Evolutionary conservation across 1,140 invertebrate species (phyloP), one percentile per base, ranked within the genome.

Genomic region (Drosophila kikkawai): DNA sequence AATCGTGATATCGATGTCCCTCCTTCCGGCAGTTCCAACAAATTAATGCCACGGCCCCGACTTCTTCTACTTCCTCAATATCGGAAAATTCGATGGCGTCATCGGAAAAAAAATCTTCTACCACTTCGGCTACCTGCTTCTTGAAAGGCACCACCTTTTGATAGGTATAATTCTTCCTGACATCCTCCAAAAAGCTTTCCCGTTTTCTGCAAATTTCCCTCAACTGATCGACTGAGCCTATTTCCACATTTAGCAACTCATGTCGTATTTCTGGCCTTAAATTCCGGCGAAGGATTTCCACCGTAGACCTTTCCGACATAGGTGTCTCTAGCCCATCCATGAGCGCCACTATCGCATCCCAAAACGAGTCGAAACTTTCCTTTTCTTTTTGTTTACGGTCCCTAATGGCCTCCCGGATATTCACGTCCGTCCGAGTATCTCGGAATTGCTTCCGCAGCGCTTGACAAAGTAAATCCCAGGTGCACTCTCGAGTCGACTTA

Each of bases 1-100:
- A 77, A 13, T 77, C 51, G 0, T 73, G 56, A 29, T 66, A 65
- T 11, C 60, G 19, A 32, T 73, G 61, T 4, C 68, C 75, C 9
- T 51, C 36, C 17, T 69, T 56, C 0, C 36, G 53, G 22, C 68
- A 77, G 4, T 78, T 77, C 36, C 69, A 77, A 26, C 61, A 77
- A 12, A 67, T 42, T 7, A 56, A 3, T 1, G 53, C 66, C 22
- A 51, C 6, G 0, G 45, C 45, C 3, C 7, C 45, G 8, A 61
- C 9, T 26, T 61, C 9, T 17, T 61, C 44, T 0, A 4, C 42
- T 4, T 68, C 37, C n/a, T 11, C 37, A 7, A 19, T 12, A 4
- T 61, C 45, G 0, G 57, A 48, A 29, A 50, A 48, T 8, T 42
- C 41, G 8, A 11, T 34, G 12, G 9, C 8, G 11, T 42, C 26